A percentile compares a stretch with the other conserved stretches of the same genome.
These are phyloP conservation scores for Siderastrea siderea DNA, from an alignment of 92 coral and sea anemone genomes.

Conservation along the genomic window DNA sequence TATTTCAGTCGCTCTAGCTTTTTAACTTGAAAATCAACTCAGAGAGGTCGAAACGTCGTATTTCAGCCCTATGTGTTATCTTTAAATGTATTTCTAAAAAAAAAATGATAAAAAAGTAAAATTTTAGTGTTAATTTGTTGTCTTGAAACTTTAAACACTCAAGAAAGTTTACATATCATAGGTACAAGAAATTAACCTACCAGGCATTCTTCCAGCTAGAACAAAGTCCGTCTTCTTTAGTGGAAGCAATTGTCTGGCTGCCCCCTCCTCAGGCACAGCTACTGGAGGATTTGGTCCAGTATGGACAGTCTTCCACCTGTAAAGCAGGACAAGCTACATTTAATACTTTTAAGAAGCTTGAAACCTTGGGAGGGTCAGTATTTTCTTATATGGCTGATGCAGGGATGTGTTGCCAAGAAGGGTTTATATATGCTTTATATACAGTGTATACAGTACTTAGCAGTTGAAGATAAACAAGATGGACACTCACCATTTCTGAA, in stretches of 20 bases:
- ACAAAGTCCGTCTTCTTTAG: slow-evolving; percentile 17
- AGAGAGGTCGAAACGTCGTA: too few species aligned
- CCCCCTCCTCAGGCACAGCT: not conserved
- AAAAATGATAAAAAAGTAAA: too few species aligned
- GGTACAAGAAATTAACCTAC: not conserved
- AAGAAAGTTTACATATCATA: not conserved
- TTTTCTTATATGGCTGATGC: too few species aligned
- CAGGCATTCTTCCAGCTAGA: slow-evolving; percentile 7
- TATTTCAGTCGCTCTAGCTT: too few species aligned
- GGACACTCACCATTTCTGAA: slow-evolving; percentile 23
- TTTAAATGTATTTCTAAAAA: too few species aligned
- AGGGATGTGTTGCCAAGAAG: not conserved
- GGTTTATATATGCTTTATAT: not conserved
- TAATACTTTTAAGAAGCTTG: not conserved
- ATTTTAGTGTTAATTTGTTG: too few species aligned
- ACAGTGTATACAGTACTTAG: not conserved
- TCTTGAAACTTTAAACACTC: not conserved
- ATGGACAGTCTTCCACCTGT: slow-evolving; percentile 27
- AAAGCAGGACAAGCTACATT: not conserved
- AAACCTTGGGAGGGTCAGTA: not conserved
- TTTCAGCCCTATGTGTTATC: too few species aligned
- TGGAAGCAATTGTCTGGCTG: not conserved
- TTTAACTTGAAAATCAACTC: too few species aligned
- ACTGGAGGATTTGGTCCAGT: slow-evolving; percentile 1
- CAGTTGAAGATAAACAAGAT: not conserved